Evolutionary conservation across 2,797 vertebrate species (phyloP).

Genomic region (Acanthurus lineatus): DNA sequence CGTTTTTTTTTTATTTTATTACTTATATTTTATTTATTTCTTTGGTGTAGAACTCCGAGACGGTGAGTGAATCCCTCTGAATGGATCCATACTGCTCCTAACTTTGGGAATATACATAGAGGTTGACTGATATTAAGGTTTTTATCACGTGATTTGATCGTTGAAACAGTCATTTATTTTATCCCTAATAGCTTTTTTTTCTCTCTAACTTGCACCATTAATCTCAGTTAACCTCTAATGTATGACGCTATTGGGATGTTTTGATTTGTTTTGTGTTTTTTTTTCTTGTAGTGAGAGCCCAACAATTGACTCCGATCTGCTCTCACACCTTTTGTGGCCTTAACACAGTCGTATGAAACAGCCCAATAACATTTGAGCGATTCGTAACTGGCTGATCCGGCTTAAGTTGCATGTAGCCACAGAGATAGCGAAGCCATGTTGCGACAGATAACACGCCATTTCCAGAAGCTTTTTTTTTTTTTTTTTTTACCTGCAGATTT

Average conservation of each 20-base stretch:
- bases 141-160: slow-evolving; percentile 20
- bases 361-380: slow-evolving; percentile 86
- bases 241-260: slow-evolving; percentile 89
- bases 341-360: slow-evolving; percentile 68
- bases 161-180: neutral
- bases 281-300: slow-evolving; percentile 45
- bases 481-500: neutral
- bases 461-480: neutral
- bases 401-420: slow-evolving; percentile 78
- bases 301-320: slow-evolving; percentile 46
- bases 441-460: slow-evolving; percentile 22
- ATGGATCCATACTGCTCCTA: slow-evolving; percentile 72
- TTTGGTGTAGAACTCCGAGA: slow-evolving; percentile 86
- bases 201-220: slow-evolving; percentile 30
- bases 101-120: slow-evolving; percentile 85
- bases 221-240: slow-evolving; percentile 87
- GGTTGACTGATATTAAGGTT: slow-evolving; percentile 85
- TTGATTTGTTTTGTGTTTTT: slow-evolving; percentile 24
- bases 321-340: slow-evolving; percentile 35
- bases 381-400: slow-evolving; percentile 72
- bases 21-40: slow-evolving; percentile 69
- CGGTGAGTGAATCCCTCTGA: slow-evolving; percentile 86
- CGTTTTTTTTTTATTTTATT: slow-evolving; percentile 65
- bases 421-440: slow-evolving; percentile 20
- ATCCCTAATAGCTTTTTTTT: neutral